Conservation (phyloP, 2,797 vertebrate genomes). For the Poeciliopsis presidionis region DNA sequence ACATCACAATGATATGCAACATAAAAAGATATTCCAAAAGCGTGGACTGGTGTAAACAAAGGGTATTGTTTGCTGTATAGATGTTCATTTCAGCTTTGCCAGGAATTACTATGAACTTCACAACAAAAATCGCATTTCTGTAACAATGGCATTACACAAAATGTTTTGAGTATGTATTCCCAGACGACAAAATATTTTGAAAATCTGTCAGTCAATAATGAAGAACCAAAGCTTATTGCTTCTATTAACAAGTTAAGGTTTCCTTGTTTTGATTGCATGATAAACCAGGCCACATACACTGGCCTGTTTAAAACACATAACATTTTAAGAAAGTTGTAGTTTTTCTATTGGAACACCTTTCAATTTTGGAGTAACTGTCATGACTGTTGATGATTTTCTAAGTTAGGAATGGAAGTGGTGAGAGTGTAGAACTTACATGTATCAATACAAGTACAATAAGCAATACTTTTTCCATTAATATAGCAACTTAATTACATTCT, state of each 20-base stretch:
- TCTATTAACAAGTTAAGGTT: not conserved
- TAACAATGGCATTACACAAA: not conserved
- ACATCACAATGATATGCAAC: constrained; percentile 45
- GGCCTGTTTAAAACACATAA: not conserved
- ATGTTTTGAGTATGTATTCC: not conserved
- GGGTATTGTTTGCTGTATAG: constrained; percentile 7
- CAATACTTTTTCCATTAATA: not conserved
- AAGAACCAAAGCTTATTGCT: not conserved
- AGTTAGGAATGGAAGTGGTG: not conserved
- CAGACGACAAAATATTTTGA: no score
- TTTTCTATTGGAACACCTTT: not conserved
- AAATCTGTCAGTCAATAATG: not conserved
- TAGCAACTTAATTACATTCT: not conserved
- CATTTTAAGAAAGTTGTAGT: not conserved
- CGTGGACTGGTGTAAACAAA: constrained; percentile 40
- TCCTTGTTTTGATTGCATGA: not conserved
- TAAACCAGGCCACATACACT: not conserved
- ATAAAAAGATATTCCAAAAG: constrained; percentile 43
- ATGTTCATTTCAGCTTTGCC: constrained; percentile 18
- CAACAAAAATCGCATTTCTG: not conserved
- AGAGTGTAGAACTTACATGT: not conserved
- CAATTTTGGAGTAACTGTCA: not conserved
- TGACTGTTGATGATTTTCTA: not conserved
- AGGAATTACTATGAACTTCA: not conserved
- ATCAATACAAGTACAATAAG: not conserved